Evolutionary conservation across 2,113 vertebrate species (phyloP).

Genomic region (Baryphthengus martii): DNA sequence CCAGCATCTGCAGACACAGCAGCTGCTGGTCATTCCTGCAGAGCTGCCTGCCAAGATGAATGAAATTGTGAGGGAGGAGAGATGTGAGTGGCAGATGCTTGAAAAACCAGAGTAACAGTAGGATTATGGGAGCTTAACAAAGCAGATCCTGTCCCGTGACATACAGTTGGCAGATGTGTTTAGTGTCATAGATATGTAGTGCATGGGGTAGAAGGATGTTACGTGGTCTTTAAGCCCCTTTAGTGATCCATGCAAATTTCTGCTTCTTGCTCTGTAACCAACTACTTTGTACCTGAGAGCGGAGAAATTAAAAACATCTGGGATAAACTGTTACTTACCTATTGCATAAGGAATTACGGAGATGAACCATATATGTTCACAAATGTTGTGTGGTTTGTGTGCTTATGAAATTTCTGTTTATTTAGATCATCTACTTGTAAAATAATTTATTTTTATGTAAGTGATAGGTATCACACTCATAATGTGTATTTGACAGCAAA

Average conservation of each 20-base stretch:
- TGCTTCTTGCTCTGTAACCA: background rate
- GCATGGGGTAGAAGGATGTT: background rate
- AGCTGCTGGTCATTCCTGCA: background rate
- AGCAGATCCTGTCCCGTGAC: background rate
- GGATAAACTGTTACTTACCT: background rate
- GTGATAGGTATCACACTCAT: background rate
- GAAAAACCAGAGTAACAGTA: background rate
- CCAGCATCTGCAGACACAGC: background rate
- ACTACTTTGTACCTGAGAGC: background rate
- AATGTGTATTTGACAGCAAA: background rate
- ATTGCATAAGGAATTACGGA: background rate
- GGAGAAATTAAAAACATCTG: background rate
- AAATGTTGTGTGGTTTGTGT: background rate
- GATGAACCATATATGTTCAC: background rate
- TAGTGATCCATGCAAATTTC: background rate
- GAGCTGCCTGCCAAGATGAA: background rate
- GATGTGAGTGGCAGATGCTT: background rate
- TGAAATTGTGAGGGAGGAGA: background rate
- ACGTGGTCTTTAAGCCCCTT: background rate
- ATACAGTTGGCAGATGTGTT: background rate
- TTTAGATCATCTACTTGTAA: background rate
- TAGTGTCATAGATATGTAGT: background rate
- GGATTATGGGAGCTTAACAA: background rate
- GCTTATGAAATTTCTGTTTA: background rate
- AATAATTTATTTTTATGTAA: background rate